phyloP scores from a whole-genome alignment of 2,113 vertebrate species.

The Salvelinus alpinus region DNA sequence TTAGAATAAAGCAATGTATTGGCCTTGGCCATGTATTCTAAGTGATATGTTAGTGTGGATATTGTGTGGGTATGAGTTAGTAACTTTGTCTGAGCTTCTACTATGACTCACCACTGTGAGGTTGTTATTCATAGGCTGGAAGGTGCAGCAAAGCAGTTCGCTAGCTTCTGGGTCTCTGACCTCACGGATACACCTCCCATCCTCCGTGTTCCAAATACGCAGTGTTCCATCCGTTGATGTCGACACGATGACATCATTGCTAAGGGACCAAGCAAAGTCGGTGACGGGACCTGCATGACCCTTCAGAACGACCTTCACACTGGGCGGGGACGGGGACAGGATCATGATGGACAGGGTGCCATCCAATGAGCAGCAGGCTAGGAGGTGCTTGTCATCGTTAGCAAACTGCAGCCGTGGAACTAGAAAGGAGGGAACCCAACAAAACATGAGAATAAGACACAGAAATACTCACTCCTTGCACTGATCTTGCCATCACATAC shows the following conservation, averaged over 20 bases:
- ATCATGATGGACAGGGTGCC: conserved; percentile 90
- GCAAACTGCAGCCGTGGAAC: conserved; percentile 91
- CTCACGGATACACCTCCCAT: conserved; percentile 90
- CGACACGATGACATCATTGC: conserved; percentile 94
- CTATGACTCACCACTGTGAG: background rate
- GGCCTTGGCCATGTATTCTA: no score
- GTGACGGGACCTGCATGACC: conserved; percentile 86
- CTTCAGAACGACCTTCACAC: conserved; percentile 83
- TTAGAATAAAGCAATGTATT: no score
- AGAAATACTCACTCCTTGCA: background rate
- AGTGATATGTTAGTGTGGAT: no score
- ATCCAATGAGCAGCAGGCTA: conserved; percentile 92
- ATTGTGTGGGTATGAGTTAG: no score
- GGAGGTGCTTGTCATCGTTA: conserved; percentile 90
- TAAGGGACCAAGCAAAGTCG: conserved; percentile 93
- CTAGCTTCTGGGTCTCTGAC: conserved; percentile 87
- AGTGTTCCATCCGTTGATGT: conserved; percentile 87
- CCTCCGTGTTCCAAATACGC: conserved; percentile 90
- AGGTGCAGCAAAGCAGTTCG: conserved; percentile 90
- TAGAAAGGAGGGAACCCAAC: conserved; percentile 25
- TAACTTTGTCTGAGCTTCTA: no score
- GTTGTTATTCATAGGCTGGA: conserved; percentile 89
- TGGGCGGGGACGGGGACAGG: conserved; percentile 84
- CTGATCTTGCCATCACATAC: background rate
- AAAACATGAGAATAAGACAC: background rate